These are phyloP conservation scores for Heliconius hortense DNA, from an alignment of 2,888 invertebrate genomes.

Conservation along the genomic window DNA sequence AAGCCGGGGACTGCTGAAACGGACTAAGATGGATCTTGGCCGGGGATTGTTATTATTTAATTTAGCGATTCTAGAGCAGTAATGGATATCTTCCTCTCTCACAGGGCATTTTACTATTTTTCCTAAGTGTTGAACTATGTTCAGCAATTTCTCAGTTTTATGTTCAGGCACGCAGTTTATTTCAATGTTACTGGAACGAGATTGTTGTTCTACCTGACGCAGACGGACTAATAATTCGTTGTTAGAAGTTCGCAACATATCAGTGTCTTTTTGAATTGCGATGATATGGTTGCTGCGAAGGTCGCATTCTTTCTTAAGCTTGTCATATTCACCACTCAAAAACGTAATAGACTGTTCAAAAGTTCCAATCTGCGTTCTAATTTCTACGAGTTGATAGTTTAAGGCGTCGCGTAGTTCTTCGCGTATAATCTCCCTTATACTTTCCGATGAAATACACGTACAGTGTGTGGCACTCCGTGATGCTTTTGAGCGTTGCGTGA, in stretches of 20 bases:
- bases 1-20: constrained; percentile 39
- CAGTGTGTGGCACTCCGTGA: background rate
- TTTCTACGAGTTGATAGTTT: constrained; percentile 3
- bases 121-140: background rate
- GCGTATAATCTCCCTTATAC: constrained; percentile 2
- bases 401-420: constrained; percentile 5
- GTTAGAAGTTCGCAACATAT: background rate
- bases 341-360: constrained; percentile 14
- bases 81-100: constrained; percentile 28
- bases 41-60: constrained; percentile 36
- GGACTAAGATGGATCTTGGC: constrained; percentile 40
- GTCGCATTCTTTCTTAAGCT: background rate
- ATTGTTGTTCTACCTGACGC: constrained; percentile 38
- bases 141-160: constrained; percentile 36
- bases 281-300: background rate
- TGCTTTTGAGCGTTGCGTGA: background rate
- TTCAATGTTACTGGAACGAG: constrained; percentile 42
- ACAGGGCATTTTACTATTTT: constrained; percentile 33
- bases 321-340: background rate
- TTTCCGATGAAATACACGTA: constrained; percentile 1
- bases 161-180: constrained; percentile 45
- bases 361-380: background rate
- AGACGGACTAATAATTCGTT: background rate
- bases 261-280: background rate
- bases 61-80: constrained; percentile 43